Base-by-base conservation (phyloP, 2,888 invertebrate species). In the Leucozona laternaria region DNA sequence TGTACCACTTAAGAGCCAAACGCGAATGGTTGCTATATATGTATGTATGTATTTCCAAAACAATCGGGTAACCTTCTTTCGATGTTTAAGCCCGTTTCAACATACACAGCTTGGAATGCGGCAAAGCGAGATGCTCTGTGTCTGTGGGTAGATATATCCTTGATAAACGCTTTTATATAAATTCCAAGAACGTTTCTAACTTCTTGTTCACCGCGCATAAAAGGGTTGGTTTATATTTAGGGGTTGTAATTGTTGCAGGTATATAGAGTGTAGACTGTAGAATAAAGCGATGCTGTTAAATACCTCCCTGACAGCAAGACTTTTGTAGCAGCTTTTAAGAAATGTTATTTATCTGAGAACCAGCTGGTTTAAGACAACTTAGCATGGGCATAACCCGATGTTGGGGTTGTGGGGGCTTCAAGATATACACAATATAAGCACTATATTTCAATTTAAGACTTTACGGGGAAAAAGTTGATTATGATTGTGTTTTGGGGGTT, bases 231-330 rank as follows among this genome's bases (percentile, higher is more conserved):
- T 25, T 17, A 13, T 20, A n/a, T 34, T 70, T 34, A 43, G n/a
- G 68, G 60, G 48, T 53, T 43, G 25, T 82, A 75, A 71, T 78
- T 86, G 82, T 86, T 86, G 86, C 86, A 75, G 34, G 43, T n/a
- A 20, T 22, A 20, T 11, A 6, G 22, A n/a, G n/a, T n/a, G n/a
- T n/a, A n/a, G n/a, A n/a, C n/a, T 34, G 28, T 50, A 17, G 11
- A 25, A 43, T 8, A 45, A 64, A 50, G 20, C 25, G 25, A 31
- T 68, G 62, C 50, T 82, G 62, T 64, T 81, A 78, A 86, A 75
- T 73, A 82, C 58, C 82, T 79, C 8, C 62, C 71, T 78, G 82
- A 86, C 86, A 78, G 60, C 8, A 31, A 28, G 48, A 58, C 50
- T 64, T 64, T 45, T 77, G 25, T 17, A 40, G 72, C 57, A 77